These are phyloP conservation scores for Cyanoderma ruficeps DNA, from an alignment of 2,113 vertebrate genomes.

Conservation along the genomic window DNA sequence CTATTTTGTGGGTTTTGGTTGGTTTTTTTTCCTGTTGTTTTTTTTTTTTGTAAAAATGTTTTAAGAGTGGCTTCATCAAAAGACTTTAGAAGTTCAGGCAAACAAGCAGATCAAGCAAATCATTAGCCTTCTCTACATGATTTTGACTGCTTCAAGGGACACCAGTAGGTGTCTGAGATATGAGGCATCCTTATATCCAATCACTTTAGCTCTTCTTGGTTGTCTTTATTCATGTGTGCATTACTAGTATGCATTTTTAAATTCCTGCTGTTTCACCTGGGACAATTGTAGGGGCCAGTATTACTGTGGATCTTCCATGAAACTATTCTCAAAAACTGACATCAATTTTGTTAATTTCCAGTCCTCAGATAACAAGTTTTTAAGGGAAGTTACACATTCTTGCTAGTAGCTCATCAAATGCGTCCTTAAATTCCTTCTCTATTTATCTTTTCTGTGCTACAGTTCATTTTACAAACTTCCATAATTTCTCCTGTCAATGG, in stretches of 20 bases:
- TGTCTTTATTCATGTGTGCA: not conserved
- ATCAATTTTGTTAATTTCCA: not conserved
- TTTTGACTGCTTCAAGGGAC: not conserved
- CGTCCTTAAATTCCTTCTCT: not conserved
- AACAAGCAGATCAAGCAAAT: not conserved
- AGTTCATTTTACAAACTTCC: not conserved
- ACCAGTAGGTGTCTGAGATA: not conserved
- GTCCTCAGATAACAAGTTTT: not conserved
- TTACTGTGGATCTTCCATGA: not conserved
- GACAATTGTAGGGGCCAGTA: not conserved
- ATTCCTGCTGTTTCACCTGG: not conserved
- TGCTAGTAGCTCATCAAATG: not conserved
- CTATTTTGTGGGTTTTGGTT: not conserved
- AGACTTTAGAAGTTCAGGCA: not conserved
- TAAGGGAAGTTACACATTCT: not conserved
- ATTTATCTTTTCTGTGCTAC: not conserved
- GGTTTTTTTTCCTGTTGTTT: no score
- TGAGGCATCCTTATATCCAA: not conserved
- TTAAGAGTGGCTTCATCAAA: not conserved
- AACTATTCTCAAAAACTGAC: not conserved
- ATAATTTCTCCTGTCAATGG: not conserved
- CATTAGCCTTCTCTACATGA: not conserved
- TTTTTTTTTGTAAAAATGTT: not conserved
- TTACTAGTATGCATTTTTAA: not conserved
- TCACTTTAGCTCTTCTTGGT: not conserved